Percentiles rank a stretch among this genome's conserved stretches.
Conservation (phyloP, 2,888 invertebrate species). For the Corbicula japonica region DNA sequence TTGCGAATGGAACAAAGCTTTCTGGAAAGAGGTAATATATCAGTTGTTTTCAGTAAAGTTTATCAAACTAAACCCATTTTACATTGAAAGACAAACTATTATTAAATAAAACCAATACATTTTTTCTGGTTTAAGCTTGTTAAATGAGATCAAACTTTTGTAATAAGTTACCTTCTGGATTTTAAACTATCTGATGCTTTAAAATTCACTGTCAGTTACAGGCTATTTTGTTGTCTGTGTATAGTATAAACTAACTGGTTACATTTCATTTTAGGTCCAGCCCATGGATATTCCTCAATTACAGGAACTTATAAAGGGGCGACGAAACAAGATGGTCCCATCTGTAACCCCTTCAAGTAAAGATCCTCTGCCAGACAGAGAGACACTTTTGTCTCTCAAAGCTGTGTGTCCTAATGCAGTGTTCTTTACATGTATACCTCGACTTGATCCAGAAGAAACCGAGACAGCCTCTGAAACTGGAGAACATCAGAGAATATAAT, state of each 20-base stretch:
- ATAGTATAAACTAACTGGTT: no score
- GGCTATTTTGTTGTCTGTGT: no score
- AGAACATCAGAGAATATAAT: neutral
- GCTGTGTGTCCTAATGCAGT: slow-evolving; percentile 12
- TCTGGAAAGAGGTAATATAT: slow-evolving; percentile 27
- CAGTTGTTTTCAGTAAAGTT: no score
- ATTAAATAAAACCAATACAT: no score
- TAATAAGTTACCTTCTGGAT: no score
- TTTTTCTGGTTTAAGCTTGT: no score
- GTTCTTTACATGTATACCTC: slow-evolving; percentile 11
- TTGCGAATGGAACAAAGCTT: slow-evolving; percentile 46
- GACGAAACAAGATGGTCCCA: neutral
- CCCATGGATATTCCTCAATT: slow-evolving; percentile 5
- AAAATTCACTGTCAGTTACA: no score
- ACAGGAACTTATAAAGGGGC: slow-evolving; percentile 7
- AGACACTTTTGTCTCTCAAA: neutral
- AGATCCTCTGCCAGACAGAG: slow-evolving; percentile 19
- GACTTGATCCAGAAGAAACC: slow-evolving; percentile 6
- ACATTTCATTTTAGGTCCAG: slow-evolving; percentile 12
- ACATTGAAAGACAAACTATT: no score
- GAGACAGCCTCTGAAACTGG: slow-evolving; percentile 6
- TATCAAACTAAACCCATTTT: no score
- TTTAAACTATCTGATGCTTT: no score
- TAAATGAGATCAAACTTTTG: no score
- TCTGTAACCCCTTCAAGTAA: slow-evolving; percentile 1